phyloP scores from a whole-genome alignment of 2,113 vertebrate species.

The Brachyistius frenatus region DNA sequence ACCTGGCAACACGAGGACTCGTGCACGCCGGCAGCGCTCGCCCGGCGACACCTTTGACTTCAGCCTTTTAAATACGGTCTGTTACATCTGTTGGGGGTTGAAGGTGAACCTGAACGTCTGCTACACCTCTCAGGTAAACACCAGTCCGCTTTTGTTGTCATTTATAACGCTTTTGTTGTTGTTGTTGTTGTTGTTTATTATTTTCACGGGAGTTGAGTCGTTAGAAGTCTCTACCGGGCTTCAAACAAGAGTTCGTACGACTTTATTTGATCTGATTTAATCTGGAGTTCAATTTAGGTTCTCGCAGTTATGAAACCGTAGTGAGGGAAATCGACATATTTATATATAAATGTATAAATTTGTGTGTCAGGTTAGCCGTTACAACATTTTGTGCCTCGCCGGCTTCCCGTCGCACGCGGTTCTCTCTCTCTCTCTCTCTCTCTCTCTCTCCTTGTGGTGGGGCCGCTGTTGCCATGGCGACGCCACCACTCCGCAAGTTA shows the following conservation, averaged over 20 bases:
- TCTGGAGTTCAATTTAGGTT: no score
- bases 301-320: no score
- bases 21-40: background rate
- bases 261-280: no score
- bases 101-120: background rate
- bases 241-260: no score
- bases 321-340: no score
- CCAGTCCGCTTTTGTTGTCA: background rate
- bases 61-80: background rate
- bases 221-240: no score
- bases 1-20: constrained; percentile 37
- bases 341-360: background rate
- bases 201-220: background rate
- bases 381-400: background rate
- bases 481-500: background rate
- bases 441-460: background rate
- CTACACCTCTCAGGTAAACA: constrained; percentile 30
- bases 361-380: background rate
- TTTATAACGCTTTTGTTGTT: background rate
- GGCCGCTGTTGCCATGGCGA: constrained; percentile 46
- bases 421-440: background rate
- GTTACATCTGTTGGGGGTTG: background rate
- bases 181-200: no score
- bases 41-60: background rate
- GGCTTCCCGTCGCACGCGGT: constrained; percentile 46